These are phyloP conservation scores for Lottia gigantea DNA, from an alignment of 2,888 invertebrate genomes.

Conservation along the genomic window DNA sequence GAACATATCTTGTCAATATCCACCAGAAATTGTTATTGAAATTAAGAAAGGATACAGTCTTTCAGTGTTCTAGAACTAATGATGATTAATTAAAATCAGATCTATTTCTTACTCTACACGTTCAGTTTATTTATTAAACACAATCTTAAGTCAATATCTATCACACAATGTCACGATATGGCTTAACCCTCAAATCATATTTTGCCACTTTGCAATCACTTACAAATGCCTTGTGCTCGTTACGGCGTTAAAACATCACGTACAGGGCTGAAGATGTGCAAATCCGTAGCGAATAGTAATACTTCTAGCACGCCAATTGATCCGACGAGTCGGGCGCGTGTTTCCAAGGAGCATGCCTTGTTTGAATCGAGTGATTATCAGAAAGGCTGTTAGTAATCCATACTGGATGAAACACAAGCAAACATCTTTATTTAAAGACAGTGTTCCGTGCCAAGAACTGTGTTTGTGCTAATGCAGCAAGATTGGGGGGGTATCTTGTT, in stretches of 20 bases:
- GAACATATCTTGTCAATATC: too few relatives aligned
- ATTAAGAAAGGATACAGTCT: too few relatives aligned
- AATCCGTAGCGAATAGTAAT: conserved; percentile 7
- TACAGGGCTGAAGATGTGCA: conserved; percentile 5
- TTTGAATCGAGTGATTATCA: conserved; percentile 8
- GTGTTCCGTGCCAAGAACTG: conserved; percentile 1
- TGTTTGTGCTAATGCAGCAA: conserved; percentile 9
- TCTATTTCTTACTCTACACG: background rate
- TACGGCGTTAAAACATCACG: conserved; percentile 7
- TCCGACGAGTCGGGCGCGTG: conserved; percentile 3
- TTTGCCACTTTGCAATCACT: conserved; percentile 11
- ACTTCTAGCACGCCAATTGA: conserved; percentile 7
- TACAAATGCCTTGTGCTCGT: conserved; percentile 4
- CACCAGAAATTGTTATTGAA: too few relatives aligned
- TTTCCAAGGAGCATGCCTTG: conserved; percentile 6
- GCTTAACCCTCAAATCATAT: conserved; percentile 7
- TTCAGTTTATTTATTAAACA: background rate
- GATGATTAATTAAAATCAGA: too few relatives aligned
- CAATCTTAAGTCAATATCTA: conserved; percentile 1
- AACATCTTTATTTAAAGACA: conserved; percentile 7
- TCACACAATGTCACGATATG: conserved; percentile 1
- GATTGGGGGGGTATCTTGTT: conserved; percentile 9
- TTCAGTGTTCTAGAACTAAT: too few relatives aligned
- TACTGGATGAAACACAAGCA: conserved; percentile 6
- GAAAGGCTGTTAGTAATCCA: conserved; percentile 6